phyloP scores from a whole-genome alignment of 2,797 vertebrate genomes.

The Periparus ater region DNA sequence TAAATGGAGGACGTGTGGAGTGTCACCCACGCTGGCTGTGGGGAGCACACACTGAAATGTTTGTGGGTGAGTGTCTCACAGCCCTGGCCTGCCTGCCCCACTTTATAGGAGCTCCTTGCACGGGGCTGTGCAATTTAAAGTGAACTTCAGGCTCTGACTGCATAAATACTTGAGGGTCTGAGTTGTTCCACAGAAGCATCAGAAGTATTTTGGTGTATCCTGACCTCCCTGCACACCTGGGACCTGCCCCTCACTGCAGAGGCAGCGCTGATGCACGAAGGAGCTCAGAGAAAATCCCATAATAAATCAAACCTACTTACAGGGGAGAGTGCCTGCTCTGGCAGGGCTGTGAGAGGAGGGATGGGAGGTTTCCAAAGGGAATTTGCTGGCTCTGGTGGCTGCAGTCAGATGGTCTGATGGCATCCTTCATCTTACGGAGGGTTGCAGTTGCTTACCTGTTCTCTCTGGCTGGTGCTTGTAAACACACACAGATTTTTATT shows the following conservation, averaged over 20 bases:
- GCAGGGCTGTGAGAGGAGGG: neutral
- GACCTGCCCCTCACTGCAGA: neutral
- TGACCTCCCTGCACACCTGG: accelerated
- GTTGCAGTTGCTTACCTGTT: neutral
- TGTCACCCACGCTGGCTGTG: neutral
- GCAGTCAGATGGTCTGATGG: neutral
- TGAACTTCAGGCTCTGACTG: neutral
- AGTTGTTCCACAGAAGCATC: neutral
- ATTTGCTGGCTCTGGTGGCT: neutral
- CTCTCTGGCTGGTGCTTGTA: neutral
- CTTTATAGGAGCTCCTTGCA: accelerated
- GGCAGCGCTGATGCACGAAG: neutral
- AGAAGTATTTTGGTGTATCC: neutral
- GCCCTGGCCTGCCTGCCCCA: neutral
- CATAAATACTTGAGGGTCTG: neutral
- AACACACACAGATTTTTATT: neutral
- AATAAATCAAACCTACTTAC: neutral
- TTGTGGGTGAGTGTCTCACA: accelerated
- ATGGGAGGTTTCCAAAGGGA: neutral
- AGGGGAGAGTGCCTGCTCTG: neutral
- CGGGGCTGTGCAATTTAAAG: neutral
- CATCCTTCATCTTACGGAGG: neutral
- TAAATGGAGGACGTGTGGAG: neutral
- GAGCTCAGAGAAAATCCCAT: neutral
- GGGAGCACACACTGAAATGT: neutral